Evolutionary conservation across 2,888 invertebrate species (phyloP), one percentile per base, ranked within the genome.

Genomic region (Anthrax anthrax): DNA sequence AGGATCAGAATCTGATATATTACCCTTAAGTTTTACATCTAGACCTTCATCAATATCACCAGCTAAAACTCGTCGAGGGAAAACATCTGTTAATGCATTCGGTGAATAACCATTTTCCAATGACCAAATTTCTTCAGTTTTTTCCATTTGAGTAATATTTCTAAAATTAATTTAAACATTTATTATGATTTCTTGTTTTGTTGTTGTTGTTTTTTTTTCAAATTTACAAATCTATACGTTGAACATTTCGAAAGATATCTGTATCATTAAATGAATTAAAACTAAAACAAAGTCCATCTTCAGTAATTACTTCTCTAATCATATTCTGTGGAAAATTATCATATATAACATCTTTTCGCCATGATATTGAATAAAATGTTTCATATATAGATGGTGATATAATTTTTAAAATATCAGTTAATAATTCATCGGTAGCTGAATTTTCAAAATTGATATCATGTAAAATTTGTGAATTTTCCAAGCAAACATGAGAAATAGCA

Each of bases 241-340:
- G 19, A 3, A 23, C 4, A 19, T 43, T 70, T 53, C 72, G 69
- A 48, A 75, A 73, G 16, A 80, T 62, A 56, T 78, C 75, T 1
- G 70, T 67, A 19, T 72, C 66, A 37, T 72, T 70, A 48, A 78
- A 59, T 50, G 73, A 73, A 54, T 79, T 79, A 57, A 77, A 78
- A 1, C 77, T 74, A 53, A 74, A 77, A 55, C 79, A 79, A 13
- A 75, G 63, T 2, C 79, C 79, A 60, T 78, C 78, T 53, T 77
- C 77, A 0, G 78, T 78, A 43, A 78, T 51, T 43, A 77, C 71
- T 0, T 75, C 19, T 29, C 37, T 23, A 14, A 41, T 37, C 4
- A 19, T 14, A 40, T 45, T 63, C 59, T 12, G 61, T 58, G 56
- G 71, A 69, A 71, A 72, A 74, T 54, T 73, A 74, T 5, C 65